These are phyloP conservation scores for Oxystoma pomonae DNA, from an alignment of 2,888 invertebrate species.

Conservation along the genomic window DNA sequence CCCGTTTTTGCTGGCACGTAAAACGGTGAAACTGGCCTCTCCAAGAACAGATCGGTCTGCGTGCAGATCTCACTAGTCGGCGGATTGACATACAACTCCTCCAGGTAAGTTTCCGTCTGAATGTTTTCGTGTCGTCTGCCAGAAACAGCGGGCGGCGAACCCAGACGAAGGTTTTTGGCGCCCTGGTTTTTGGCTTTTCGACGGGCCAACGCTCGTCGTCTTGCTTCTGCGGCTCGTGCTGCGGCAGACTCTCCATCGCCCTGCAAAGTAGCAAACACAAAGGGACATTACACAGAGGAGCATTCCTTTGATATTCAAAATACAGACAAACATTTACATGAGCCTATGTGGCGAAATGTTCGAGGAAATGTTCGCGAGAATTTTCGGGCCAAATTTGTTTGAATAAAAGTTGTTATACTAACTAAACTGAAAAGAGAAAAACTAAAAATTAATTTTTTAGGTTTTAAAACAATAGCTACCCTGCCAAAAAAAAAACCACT, in stretches of 20 bases:
- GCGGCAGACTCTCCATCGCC: slow-evolving; percentile 54
- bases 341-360: no score
- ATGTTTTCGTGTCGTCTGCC: slow-evolving; percentile 81
- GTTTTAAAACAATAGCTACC: no score
- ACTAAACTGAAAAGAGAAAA: slow-evolving; percentile 6
- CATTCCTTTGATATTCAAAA: not conserved
- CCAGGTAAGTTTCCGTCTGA: slow-evolving; percentile 86
- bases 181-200: slow-evolving; percentile 62
- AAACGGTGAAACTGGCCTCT: slow-evolving; percentile 75
- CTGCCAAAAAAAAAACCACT: no score
- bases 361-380: no score
- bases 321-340: no score
- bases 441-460: no score
- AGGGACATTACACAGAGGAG: not conserved
- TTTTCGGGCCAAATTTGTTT: not conserved
- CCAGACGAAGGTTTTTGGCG: slow-evolving; percentile 50
- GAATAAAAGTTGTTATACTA: not conserved
- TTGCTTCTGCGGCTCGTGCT: slow-evolving; percentile 57
- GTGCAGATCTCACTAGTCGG: slow-evolving; percentile 73
- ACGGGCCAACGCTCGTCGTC: slow-evolving; percentile 70
- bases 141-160: slow-evolving; percentile 73
- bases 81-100: slow-evolving; percentile 76
- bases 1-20: slow-evolving; percentile 79
- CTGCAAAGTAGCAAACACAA: no score
- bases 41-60: slow-evolving; percentile 77